Evolutionary conservation across 2,797 vertebrate species (phyloP).

Genomic region (Saguinus oedipus): DNA sequence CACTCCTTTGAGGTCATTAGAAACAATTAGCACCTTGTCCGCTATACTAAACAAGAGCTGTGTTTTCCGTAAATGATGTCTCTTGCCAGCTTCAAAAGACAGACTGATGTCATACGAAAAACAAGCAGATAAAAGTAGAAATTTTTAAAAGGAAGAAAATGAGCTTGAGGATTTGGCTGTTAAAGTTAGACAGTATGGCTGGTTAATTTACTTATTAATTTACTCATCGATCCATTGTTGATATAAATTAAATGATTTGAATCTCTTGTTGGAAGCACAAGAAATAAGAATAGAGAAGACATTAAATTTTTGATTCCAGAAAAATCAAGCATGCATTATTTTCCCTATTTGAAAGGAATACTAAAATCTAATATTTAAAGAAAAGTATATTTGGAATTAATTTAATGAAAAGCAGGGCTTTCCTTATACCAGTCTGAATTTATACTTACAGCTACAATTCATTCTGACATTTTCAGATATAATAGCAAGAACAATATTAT

Average conservation of each 20-base stretch:
- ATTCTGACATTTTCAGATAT: conserved; percentile 13
- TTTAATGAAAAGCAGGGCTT: conserved; percentile 50
- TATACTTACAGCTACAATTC: conserved; percentile 33
- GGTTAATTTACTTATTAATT: conserved; percentile 31
- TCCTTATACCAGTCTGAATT: neutral
- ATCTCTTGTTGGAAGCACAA: neutral
- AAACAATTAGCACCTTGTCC: conserved; percentile 74
- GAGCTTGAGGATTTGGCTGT: neutral
- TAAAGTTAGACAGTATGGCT: neutral
- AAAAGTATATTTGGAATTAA: conserved; percentile 53
- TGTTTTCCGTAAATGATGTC: conserved; percentile 51
- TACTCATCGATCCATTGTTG: neutral
- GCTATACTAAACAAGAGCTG: conserved; percentile 43
- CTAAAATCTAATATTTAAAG: conserved; percentile 55
- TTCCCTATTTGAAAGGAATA: neutral
- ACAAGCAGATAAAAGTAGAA: neutral
- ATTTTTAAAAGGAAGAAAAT: neutral
- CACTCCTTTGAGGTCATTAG: conserved; percentile 46
- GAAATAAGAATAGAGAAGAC: neutral
- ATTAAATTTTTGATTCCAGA: neutral
- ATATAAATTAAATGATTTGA: conserved; percentile 10
- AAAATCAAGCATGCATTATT: neutral
- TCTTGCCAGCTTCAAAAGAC: conserved; percentile 35
- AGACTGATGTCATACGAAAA: neutral
- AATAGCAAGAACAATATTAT: conserved; percentile 35